Evolutionary conservation across 2,113 vertebrate genomes (phyloP).

Genomic region (Herpailurus yagouaroundi): DNA sequence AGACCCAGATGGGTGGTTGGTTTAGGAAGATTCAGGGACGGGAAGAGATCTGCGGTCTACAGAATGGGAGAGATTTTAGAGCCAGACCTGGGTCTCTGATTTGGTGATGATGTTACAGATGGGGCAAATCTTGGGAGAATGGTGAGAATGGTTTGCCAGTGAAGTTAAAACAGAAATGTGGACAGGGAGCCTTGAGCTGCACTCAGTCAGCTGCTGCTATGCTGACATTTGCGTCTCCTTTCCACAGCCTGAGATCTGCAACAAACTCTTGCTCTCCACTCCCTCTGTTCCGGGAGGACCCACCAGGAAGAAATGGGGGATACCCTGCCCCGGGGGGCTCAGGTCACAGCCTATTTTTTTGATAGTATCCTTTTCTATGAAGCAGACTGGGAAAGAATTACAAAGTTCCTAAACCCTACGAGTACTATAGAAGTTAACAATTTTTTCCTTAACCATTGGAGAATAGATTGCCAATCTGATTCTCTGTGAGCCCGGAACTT

Average conservation of each 20-base stretch:
- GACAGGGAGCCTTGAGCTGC: background rate
- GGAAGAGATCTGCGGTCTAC: background rate
- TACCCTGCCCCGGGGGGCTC: background rate
- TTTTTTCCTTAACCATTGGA: constrained; percentile 8
- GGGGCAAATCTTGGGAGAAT: background rate
- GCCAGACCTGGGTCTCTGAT: background rate
- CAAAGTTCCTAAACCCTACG: background rate
- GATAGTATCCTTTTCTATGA: background rate
- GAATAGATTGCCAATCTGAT: background rate
- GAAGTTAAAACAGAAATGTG: background rate
- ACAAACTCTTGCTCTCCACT: background rate
- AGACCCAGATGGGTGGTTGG: background rate
- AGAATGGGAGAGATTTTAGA: constrained; percentile 38
- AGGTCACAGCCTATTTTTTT: background rate
- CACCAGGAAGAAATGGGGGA: background rate
- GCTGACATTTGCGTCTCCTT: background rate
- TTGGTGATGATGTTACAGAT: background rate
- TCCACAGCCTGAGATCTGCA: background rate
- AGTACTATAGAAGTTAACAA: background rate
- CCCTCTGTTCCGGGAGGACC: background rate
- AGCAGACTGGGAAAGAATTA: background rate
- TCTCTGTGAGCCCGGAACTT: background rate
- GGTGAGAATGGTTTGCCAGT: background rate
- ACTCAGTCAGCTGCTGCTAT: background rate
- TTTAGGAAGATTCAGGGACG: constrained; percentile 9